Conservation (phyloP, 30 jellyfish, hydroid and myxozoan species). For the Aurelia sp. region DNA sequence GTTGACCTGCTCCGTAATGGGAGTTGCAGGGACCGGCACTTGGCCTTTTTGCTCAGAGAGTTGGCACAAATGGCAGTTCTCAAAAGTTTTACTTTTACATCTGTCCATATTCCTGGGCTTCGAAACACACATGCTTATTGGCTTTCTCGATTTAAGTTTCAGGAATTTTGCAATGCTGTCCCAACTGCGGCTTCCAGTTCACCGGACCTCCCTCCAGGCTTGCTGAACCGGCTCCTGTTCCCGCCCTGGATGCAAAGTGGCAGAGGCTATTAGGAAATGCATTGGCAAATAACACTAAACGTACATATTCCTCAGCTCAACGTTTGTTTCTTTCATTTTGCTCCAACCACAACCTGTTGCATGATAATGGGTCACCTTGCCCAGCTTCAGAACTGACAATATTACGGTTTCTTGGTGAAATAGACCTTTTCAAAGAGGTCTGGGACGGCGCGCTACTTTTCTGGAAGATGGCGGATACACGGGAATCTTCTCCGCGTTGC, state of each 20-base stretch:
- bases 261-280: background rate
- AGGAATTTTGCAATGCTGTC: conserved; percentile 1
- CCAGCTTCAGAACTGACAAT: conserved; percentile 39
- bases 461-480: too few species aligned
- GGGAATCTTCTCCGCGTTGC: too few species aligned
- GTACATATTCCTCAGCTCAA: conserved; percentile 24
- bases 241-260: conserved; percentile 42
- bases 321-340: background rate
- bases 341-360: background rate
- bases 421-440: too few species aligned
- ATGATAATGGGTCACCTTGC: background rate
- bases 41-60: background rate
- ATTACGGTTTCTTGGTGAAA: background rate
- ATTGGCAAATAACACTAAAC: background rate
- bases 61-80: background rate
- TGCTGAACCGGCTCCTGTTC: conserved; percentile 2
- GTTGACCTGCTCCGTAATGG: background rate
- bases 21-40: background rate
- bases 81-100: background rate
- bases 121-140: background rate
- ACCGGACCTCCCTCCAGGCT: background rate
- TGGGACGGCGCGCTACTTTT: too few species aligned
- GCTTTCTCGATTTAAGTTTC: conserved; percentile 5
- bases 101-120: background rate
- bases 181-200: background rate